phyloP scores from a whole-genome alignment of 2,797 vertebrate genomes.

The Leptodactylus fallax region DNA sequence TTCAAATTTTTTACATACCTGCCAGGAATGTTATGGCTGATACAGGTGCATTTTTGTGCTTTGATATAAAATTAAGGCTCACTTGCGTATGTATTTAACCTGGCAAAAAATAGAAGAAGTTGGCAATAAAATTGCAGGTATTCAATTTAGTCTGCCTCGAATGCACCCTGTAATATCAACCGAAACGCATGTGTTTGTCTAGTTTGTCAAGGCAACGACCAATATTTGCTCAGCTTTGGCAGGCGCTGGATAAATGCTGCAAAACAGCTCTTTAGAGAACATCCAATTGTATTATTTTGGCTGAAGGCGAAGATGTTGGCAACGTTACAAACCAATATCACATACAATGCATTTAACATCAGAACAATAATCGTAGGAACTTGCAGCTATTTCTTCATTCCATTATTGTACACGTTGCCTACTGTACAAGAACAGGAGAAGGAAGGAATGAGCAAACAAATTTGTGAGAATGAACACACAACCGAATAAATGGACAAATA shows the following conservation, averaged over 20 bases:
- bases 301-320: conserved; percentile 32
- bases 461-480: background rate
- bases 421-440: background rate
- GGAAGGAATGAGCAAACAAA: background rate
- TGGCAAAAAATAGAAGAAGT: background rate
- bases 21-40: background rate
- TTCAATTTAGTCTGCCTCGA: conserved; percentile 5
- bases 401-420: background rate
- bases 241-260: conserved; percentile 33
- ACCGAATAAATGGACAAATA: too few relatives aligned
- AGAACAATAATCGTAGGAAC: conserved; percentile 26
- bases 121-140: conserved; percentile 6
- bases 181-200: conserved; percentile 28
- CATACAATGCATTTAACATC: conserved; percentile 41
- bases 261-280: conserved; percentile 39
- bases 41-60: background rate
- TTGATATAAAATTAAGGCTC: background rate
- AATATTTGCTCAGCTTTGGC: conserved; percentile 54
- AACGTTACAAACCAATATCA: conserved; percentile 47
- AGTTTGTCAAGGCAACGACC: conserved; percentile 49
- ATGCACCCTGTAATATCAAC: background rate
- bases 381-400: conserved; percentile 11
- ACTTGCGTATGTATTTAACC: background rate
- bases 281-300: conserved; percentile 57
- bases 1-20: background rate